Evolutionary conservation across 2,113 vertebrate genomes (phyloP).

Genomic region (Aegotheles bennettii): DNA sequence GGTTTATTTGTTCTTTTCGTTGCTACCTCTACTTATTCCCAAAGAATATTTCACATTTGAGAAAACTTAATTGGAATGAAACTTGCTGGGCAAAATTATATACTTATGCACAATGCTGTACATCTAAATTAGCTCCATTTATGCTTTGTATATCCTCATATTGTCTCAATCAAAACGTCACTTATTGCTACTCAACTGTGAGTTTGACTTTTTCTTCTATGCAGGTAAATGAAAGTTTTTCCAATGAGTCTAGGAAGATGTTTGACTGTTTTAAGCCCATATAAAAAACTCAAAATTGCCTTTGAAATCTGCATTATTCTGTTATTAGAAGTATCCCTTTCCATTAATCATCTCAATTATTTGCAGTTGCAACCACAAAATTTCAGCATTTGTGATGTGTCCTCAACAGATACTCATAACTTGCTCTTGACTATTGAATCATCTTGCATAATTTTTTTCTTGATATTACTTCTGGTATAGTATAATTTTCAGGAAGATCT

Average conservation of each 20-base stretch:
- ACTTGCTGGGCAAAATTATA: not conserved
- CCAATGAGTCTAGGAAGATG: not conserved
- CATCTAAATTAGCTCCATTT: not conserved
- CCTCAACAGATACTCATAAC: not conserved
- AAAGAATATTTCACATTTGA: not conserved
- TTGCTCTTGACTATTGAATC: not conserved
- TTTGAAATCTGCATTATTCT: not conserved
- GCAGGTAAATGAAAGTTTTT: not conserved
- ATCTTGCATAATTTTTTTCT: not conserved
- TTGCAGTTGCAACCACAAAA: not conserved
- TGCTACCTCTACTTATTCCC: not conserved
- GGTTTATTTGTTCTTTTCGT: not conserved
- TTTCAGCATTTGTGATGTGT: not conserved
- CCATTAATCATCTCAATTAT: not conserved
- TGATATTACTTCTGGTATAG: not conserved
- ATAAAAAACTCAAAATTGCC: not conserved
- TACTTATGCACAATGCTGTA: not conserved
- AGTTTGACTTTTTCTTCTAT: not conserved
- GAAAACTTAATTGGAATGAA: not conserved
- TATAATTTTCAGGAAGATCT: not conserved
- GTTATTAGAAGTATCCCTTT: not conserved
- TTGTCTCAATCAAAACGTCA: not conserved
- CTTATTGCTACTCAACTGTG: not conserved
- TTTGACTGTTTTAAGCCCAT: not conserved
- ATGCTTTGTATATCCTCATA: not conserved